These are phyloP conservation scores for Lethrus apterus DNA, from an alignment of 1,140 invertebrate genomes.

Conservation along the genomic window DNA sequence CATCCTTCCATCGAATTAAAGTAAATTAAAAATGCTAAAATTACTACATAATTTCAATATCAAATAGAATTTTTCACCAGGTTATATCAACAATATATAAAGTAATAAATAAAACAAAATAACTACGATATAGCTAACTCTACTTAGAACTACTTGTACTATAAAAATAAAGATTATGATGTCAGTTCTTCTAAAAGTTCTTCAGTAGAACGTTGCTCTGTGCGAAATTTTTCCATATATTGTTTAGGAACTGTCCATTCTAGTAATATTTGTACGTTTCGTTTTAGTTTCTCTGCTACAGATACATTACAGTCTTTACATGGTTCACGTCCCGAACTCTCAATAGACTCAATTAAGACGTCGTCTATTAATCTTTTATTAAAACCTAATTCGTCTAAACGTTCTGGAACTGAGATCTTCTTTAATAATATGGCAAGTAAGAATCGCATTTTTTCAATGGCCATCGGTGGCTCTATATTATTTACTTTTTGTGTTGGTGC, in stretches of 20 bases:
- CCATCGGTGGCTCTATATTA: slow-evolving; percentile 49
- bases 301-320: slow-evolving; percentile 47
- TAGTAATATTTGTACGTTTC: slow-evolving; percentile 67
- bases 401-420: slow-evolving; percentile 70
- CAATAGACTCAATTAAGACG: slow-evolving; percentile 67
- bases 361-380: slow-evolving; percentile 77
- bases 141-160: no score
- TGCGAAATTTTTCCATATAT: slow-evolving; percentile 67
- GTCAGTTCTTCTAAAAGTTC: slow-evolving; percentile 70
- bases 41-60: no score
- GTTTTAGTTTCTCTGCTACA: slow-evolving; percentile 54
- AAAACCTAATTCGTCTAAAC: slow-evolving; percentile 67
- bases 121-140: no score
- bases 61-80: no score
- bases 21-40: no score
- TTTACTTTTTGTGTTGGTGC: slow-evolving; percentile 36
- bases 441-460: slow-evolving; percentile 66
- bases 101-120: no score
- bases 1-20: no score
- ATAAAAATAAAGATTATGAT: slow-evolving; percentile 41
- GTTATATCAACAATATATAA: no score
- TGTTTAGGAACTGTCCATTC: slow-evolving; percentile 73
- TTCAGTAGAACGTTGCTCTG: slow-evolving; percentile 64
- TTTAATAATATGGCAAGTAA: slow-evolving; percentile 70
- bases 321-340: slow-evolving; percentile 61